phyloP scores from a whole-genome alignment of 2,113 vertebrate species.

The Hystrix brachyura region DNA sequence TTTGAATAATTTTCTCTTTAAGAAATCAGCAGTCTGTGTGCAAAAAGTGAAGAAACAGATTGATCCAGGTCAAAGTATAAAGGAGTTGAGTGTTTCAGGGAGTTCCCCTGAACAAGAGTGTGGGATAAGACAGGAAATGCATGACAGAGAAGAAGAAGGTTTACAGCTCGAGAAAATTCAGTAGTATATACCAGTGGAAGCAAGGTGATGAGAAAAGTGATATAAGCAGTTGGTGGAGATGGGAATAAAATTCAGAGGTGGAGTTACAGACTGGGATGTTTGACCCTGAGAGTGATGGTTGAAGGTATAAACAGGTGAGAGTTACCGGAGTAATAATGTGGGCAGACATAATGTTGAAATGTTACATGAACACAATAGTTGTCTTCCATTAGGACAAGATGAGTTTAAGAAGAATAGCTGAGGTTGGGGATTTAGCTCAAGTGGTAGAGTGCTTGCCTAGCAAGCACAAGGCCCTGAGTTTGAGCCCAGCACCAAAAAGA shows the following conservation, averaged over 20 bases:
- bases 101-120: background rate
- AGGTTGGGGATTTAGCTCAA: too few relatives aligned
- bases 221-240: background rate
- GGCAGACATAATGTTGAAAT: background rate
- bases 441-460: too few relatives aligned
- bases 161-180: background rate
- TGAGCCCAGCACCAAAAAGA: too few relatives aligned
- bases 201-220: background rate
- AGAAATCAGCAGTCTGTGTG: background rate
- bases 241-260: background rate
- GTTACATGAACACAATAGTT: background rate
- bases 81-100: background rate
- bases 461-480: too few relatives aligned
- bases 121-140: background rate
- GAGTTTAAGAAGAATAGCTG: background rate
- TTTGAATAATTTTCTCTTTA: background rate
- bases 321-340: background rate
- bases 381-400: background rate
- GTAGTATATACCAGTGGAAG: background rate
- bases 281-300: background rate
- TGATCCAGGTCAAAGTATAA: background rate
- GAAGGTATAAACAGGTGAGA: background rate
- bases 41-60: background rate
- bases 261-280: background rate
- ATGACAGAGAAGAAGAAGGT: background rate